Evolutionary conservation across 2,888 invertebrate genomes (phyloP), one percentile per base, ranked within the genome.

Genomic region (Desoria tigrina): DNA sequence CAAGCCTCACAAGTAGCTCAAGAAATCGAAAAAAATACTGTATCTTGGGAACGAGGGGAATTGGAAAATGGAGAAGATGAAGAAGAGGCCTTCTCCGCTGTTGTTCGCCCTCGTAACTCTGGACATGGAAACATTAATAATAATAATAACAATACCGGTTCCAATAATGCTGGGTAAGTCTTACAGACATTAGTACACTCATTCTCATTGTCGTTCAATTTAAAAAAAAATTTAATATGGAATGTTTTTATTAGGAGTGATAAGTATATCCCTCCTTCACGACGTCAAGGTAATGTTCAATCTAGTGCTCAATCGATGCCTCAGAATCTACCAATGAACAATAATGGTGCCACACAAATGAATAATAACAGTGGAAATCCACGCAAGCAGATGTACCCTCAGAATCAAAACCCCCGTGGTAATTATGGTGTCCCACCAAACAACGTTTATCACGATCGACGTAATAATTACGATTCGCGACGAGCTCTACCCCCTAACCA

Each of bases 1-100:
- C 89, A 91, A 79, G 98, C 97, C 0, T 88, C 90, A 56, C 88
- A 89, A 79, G 88, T 97, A 72, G 97, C 97, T 0, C 88, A 87
- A 50, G 96, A 96, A 82, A 98, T 98, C 70, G 96, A 97, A 79
- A 88, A 85, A 78, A 90, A 90, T 78, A 89, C 91, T 1, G 83
- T 86, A 62, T 91, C 93, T 79, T 90, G 89, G 79, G 88, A 88
- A 42, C 86, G 92, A 71, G 84, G 89, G 56, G 92, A 92, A 74
- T 80, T 95, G 39, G 95, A 96, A 82, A 96, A 96, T 81, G 94
- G 92, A 0, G 93, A 94, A 79, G 79, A 80, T 72, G 94, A 94
- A 78, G 95, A 95, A 80, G 88, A 92, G 70, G 79, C 79, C 63
- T 94, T 86, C 82, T 93, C 94, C 57, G 90, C 95, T 14, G 96